Conservation (phyloP, 2,113 vertebrate genomes). For the Piprites chloris region DNA sequence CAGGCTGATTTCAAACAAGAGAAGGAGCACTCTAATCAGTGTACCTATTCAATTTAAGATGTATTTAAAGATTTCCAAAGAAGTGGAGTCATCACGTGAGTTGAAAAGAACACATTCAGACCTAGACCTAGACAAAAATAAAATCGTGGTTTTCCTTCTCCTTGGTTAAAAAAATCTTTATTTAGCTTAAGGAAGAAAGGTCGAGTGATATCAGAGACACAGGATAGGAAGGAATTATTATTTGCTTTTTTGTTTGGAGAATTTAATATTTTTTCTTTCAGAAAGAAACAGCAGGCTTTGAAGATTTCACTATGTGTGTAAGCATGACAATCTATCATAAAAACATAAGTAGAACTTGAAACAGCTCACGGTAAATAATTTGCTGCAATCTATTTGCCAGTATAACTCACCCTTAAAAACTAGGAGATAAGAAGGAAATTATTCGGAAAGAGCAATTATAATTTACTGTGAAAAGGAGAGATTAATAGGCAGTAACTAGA, state of each 20-base stretch:
- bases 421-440: not conserved
- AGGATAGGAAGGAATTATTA: not conserved
- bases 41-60: not conserved
- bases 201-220: not conserved
- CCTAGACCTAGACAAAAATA: not conserved
- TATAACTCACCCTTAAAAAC: not conserved
- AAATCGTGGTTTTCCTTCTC: not conserved
- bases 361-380: not conserved
- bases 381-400: not conserved
- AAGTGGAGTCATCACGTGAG: not conserved
- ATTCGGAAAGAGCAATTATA: constrained; percentile 8
- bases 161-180: not conserved
- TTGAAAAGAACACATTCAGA: not conserved
- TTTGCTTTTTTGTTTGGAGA: not conserved
- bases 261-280: not conserved
- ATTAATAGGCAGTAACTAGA: not conserved
- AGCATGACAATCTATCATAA: not conserved
- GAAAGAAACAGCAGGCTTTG: not conserved
- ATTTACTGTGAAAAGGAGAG: not conserved
- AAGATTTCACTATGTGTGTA: not conserved
- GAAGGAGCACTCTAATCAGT: not conserved
- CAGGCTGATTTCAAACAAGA: constrained; percentile 18
- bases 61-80: constrained; percentile 13
- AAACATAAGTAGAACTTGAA: not conserved
- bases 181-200: not conserved